Conservation (phyloP, 2,888 invertebrate genomes). For the Tyria jacobaeae region DNA sequence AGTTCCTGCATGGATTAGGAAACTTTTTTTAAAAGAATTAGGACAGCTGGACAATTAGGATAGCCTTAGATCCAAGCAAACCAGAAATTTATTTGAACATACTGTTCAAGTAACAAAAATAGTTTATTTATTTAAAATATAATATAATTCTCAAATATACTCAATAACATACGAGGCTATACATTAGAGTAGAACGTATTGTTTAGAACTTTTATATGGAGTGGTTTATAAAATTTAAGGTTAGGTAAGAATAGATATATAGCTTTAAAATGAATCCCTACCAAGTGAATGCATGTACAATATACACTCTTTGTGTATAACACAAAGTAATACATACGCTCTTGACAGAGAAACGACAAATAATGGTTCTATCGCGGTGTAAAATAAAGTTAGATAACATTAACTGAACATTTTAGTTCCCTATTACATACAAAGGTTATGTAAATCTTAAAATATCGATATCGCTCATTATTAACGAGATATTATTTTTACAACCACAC, state of each 20-base stretch:
- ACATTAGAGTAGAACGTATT: too few relatives aligned
- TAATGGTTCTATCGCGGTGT: neutral
- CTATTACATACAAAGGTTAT: neutral
- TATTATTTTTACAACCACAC: conserved; percentile 53
- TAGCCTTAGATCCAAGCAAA: neutral
- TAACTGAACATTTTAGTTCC: neutral
- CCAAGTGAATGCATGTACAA: neutral
- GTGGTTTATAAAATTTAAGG: neutral
- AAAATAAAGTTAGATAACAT: neutral
- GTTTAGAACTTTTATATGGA: too few relatives aligned
- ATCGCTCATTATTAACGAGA: neutral
- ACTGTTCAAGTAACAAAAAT: too few relatives aligned
- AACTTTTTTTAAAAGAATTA: neutral
- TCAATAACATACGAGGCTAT: too few relatives aligned
- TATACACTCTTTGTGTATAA: neutral
- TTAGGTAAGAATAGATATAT: neutral
- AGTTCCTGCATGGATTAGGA: neutral
- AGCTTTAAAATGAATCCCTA: neutral
- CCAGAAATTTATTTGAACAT: too few relatives aligned
- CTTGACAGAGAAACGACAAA: neutral
- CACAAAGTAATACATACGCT: neutral
- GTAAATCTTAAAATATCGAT: neutral
- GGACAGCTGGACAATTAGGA: neutral
- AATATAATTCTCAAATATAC: too few relatives aligned
- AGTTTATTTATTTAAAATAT: too few relatives aligned